Percentiles rank a stretch among this genome's conserved stretches.
phyloP scores from a whole-genome alignment of 2,797 vertebrate species.

The Clarias platycephalus region DNA sequence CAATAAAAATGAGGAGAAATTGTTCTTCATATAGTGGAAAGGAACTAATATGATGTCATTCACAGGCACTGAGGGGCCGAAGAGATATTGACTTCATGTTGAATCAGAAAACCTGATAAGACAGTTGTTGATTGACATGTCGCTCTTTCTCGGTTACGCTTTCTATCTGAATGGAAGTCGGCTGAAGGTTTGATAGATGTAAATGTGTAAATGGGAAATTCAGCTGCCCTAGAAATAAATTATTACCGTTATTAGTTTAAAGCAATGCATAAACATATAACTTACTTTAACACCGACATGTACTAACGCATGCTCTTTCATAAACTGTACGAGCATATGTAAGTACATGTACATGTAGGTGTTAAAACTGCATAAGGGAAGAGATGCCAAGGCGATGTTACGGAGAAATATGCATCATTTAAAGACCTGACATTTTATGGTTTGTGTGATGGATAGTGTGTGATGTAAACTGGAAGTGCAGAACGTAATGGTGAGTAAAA shows the following conservation, averaged over 20 bases:
- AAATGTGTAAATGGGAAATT: not conserved
- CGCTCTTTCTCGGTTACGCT: not conserved
- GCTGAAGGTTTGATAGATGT: not conserved
- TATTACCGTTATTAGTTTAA: not conserved
- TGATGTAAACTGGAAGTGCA: not conserved
- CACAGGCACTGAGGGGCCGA: not conserved
- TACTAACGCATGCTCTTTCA: no score
- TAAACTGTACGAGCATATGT: not conserved
- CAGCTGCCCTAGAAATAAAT: not conserved
- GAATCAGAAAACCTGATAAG: not conserved
- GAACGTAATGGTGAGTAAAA: not conserved
- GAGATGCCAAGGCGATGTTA: not conserved
- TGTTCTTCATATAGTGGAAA: not conserved
- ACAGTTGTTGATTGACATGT: constrained; percentile 17
- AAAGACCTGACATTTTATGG: not conserved
- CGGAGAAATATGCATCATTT: no score
- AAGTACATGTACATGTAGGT: not conserved
- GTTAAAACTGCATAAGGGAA: not conserved
- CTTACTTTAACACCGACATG: no score
- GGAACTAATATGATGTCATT: not conserved
- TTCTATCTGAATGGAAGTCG: not conserved
- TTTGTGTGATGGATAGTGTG: not conserved
- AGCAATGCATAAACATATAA: not conserved
- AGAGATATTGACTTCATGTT: not conserved
- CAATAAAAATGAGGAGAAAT: not conserved